Evolutionary conservation across 53 echinoderm and acorn worm genomes (phyloP), one percentile per base, ranked within the genome.

Genomic region (Zoroaster sp.): DNA sequence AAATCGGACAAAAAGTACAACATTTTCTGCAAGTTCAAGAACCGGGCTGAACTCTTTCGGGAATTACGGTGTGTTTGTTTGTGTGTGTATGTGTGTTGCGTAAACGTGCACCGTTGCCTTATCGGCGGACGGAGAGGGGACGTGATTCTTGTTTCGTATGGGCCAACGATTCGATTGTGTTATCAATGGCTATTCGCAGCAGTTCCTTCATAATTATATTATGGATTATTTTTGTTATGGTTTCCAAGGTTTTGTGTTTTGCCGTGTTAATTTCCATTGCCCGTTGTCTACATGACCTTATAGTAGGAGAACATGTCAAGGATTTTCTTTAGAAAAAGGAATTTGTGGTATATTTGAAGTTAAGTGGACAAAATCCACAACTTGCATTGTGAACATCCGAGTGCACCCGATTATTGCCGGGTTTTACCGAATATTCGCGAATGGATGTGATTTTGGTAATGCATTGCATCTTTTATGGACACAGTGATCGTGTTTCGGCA

Each of bases 11-110:
- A 81, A 81, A 66, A 43, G 66, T 81, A 36, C 79, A 63, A 63
- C 40, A 36, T 59, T 55, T 79, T 79, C 44, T 37, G 79, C 40
- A 81, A 63, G 81, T 81, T 81, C 81, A 81, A 81, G 81, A 41
- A 81, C 81, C 81, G 66, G 66, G 40, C 53, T 79, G 79, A 79
- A 79, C 79, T 79, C 74, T 18, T 2, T 20, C 15, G 55, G 65
- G 63, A 14, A 55, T 54, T 79, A 54, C 79, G 55, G 63, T 18
- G 33, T 49, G 47, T 20, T 9, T 35, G 37, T 45, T 20, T 5
- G 18, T 14, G 73, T 17, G 20, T 40, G 14, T 40, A n/a, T 59
- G 63, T 52, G 53, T 0, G 2, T 74, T 1, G 21, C 55, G 59
- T 52, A 36, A n/a, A 44, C 5, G 28, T 28, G 63, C 21, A 59